phyloP scores from a whole-genome alignment of 1,140 invertebrate genomes.

The Bombus affinis region DNA sequence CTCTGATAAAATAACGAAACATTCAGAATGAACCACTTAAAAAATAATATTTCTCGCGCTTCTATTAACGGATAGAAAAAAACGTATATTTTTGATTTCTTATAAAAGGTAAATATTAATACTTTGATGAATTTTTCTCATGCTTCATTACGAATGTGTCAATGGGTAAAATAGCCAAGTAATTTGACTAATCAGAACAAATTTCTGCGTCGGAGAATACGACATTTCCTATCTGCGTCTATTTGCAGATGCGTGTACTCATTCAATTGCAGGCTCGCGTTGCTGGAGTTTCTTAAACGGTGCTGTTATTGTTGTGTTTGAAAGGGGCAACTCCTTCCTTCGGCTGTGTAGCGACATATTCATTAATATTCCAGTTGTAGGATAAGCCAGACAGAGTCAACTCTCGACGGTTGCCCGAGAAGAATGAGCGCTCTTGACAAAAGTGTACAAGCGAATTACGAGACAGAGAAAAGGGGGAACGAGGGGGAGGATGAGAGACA shows the following conservation, averaged over 20 bases:
- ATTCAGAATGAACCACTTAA: too few relatives aligned
- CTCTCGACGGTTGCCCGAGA: slow-evolving; percentile 45
- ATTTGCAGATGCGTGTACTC: neutral
- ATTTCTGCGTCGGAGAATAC: neutral
- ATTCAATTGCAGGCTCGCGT: neutral
- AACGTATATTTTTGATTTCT: neutral
- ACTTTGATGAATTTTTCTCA: neutral
- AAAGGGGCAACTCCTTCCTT: slow-evolving; percentile 11
- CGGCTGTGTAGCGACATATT: slow-evolving; percentile 14
- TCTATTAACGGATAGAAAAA: too few relatives aligned
- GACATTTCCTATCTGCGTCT: neutral
- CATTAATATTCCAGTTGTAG: slow-evolving; percentile 48
- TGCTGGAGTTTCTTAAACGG: slow-evolving; percentile 12
- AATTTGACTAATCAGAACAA: neutral
- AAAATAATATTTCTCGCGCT: too few relatives aligned
- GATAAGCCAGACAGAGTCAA: slow-evolving; percentile 51
- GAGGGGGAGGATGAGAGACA: neutral
- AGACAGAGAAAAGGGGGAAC: neutral
- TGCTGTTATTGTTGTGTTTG: slow-evolving; percentile 1
- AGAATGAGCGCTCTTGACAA: slow-evolving; percentile 43
- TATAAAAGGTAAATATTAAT: neutral
- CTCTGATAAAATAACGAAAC: too few relatives aligned
- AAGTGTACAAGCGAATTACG: slow-evolving; percentile 50
- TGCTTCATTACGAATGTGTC: neutral
- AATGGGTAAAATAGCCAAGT: too few relatives aligned